A percentile compares a stretch with the other conserved stretches of the same genome.
phyloP scores from a whole-genome alignment of 2,888 invertebrate species.

The Leptopterna dolabrata region DNA sequence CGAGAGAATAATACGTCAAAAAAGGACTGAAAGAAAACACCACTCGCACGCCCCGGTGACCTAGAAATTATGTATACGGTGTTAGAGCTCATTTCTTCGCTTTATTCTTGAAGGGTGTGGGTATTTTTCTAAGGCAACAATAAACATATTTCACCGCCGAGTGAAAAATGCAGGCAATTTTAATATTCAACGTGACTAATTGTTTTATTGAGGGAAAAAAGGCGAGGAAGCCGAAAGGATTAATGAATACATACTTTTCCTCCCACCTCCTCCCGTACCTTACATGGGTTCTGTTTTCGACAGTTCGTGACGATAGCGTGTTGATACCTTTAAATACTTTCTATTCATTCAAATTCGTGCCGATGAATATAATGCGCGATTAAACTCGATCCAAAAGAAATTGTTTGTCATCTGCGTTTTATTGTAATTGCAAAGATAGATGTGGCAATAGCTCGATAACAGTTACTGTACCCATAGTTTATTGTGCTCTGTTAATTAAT shows the following conservation, averaged over 20 bases:
- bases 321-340: neutral
- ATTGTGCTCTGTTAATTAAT: too few relatives aligned
- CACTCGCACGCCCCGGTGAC: neutral
- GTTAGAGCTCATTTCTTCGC: neutral
- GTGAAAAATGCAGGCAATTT: neutral
- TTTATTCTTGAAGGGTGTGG: neutral
- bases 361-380: neutral
- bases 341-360: neutral
- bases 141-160: neutral
- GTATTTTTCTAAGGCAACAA: neutral
- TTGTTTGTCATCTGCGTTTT: too few relatives aligned
- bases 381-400: neutral
- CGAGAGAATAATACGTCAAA: neutral
- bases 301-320: neutral
- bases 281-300: neutral
- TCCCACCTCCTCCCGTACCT: neutral
- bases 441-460: too few relatives aligned
- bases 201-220: neutral
- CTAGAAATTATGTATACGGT: neutral
- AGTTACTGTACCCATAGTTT: too few relatives aligned
- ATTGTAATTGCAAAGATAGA: too few relatives aligned
- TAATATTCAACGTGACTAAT: constrained; percentile 2
- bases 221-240: neutral
- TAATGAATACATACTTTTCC: neutral
- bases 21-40: neutral